Percentiles rank a stretch among this genome's conserved stretches.
Evolutionary conservation across 2,113 vertebrate species (phyloP).

Genomic region (Donacobius atricapilla): DNA sequence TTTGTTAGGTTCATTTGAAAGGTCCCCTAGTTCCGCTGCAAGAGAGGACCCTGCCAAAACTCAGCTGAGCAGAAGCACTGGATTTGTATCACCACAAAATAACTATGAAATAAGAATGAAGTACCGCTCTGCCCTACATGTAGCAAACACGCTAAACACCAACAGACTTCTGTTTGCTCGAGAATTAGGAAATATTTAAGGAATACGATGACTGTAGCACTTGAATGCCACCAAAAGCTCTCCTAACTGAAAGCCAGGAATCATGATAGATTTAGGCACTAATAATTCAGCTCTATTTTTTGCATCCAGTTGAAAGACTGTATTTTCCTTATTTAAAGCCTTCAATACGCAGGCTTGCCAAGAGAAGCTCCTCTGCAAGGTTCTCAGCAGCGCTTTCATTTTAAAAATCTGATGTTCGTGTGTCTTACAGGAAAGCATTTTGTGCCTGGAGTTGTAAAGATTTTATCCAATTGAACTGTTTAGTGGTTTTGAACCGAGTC

Average conservation of each 20-base stretch:
- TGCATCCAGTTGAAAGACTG: not conserved
- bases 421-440: not conserved
- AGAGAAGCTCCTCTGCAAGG: not conserved
- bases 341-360: not conserved
- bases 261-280: conserved; percentile 4
- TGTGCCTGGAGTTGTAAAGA: not conserved
- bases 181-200: conserved; percentile 35
- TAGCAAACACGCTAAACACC: not conserved
- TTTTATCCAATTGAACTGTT: not conserved
- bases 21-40: conserved; percentile 3
- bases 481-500: not conserved
- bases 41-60: conserved; percentile 31
- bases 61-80: not conserved
- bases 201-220: conserved; percentile 1
- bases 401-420: conserved; percentile 2
- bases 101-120: not conserved
- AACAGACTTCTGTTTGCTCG: not conserved
- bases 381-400: not conserved
- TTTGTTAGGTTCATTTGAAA: conserved; percentile 49
- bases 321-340: not conserved
- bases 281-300: conserved; percentile 38
- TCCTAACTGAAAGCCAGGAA: not conserved
- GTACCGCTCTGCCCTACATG: not conserved
- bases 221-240: conserved; percentile 5
- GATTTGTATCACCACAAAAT: not conserved